Base-by-base conservation (phyloP, 2,113 vertebrate species). In the Hippolais icterina region DNA sequence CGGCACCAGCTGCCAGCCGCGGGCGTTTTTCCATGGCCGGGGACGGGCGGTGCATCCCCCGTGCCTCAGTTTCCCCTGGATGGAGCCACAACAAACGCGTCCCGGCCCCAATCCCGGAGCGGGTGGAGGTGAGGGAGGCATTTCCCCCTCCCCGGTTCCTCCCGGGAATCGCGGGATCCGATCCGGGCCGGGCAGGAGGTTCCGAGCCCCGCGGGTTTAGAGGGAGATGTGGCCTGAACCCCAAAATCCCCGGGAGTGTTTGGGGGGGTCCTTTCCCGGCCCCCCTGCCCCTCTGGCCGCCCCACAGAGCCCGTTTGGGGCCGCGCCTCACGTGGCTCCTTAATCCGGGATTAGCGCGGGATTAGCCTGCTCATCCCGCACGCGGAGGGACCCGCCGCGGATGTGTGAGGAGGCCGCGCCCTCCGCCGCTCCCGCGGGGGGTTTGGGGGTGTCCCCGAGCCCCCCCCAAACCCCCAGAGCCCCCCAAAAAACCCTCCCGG, bases 331-430 rank as follows among this genome's bases (percentile, higher is more conserved):
- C 80, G 86, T 89, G 94, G 91, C 49, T 25, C 35, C 35, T 0
- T 89, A 94, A 96, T 84, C 96, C 4, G 72, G 85, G 94, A 79
- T 97, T 72, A 96, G 6, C 39, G 42, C 2, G 85, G 96, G 95
- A 97, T 97, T 94, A 96, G 94, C 90, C 93, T 81, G 94, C 83
- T 96, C 96, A 96, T 90, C 89, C 89, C 42, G 23, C 77, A 90
- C 44, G 54, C 27, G 31, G 65, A 86, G 91, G 85, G 72, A 89
- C 78, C 79, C 15, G 2, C 41, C 0, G 49, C 31, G 91, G 60
- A 18, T 75, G 49, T 22, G 54, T 9, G 81, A 1, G 54, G 74
- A 50, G 83, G 59, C 71, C 63, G 8, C 12, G 5, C 68, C 56
- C 70, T 6, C n/a, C 4, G 2, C 6, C 23, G 27, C 50, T 75